Evolutionary conservation across 2,113 vertebrate species (phyloP), one percentile per base, ranked within the genome.

Genomic region (Saccopteryx bilineata): DNA sequence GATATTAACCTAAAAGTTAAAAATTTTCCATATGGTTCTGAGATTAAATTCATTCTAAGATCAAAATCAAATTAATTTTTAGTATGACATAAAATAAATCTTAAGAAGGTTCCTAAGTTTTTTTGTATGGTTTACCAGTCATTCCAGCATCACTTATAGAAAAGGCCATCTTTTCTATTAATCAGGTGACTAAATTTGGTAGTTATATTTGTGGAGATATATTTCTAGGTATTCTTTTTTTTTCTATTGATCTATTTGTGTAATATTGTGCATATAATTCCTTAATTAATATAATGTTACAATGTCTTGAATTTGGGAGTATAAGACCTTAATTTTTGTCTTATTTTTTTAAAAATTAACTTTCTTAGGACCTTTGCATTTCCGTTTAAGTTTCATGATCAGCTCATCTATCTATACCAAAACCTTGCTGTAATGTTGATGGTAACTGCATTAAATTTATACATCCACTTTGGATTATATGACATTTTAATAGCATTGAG

Each of bases 201-300:
- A 61, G 39, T 15, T 56, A 0, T 75, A 11, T 66, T 9, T 50
- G 31, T 80, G 19, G 54, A 15, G 21, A 9, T 80, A 56, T 71
- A 80, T 86, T 91, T 92, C 31, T 68, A 78, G 63, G n/a, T 82
- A n/a, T 89, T 82, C 56, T 75, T 84, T 96, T 76, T n/a, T 86
- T 21, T 88, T 87, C 31, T 17, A 52, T 74, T 83, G n/a, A 33
- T 74, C 9, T 61, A 9, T 58, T 83, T 83, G 48, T 60, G 28
- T 91, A 85, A 79, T 13, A 75, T 23, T 86, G 9, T 85, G 5
- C 24, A 80, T 61, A 39, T 88, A 80, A 87, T 14, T 84, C 18
- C 17, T 84, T 79, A 92, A 86, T 54, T 81, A 75, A 33, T 79
- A 5, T 78, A 86, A 89, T 5, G 28, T 76, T 82, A 65, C 0